phyloP scores from a whole-genome alignment of 2,113 vertebrate species.

The Erythrocebus patas region DNA sequence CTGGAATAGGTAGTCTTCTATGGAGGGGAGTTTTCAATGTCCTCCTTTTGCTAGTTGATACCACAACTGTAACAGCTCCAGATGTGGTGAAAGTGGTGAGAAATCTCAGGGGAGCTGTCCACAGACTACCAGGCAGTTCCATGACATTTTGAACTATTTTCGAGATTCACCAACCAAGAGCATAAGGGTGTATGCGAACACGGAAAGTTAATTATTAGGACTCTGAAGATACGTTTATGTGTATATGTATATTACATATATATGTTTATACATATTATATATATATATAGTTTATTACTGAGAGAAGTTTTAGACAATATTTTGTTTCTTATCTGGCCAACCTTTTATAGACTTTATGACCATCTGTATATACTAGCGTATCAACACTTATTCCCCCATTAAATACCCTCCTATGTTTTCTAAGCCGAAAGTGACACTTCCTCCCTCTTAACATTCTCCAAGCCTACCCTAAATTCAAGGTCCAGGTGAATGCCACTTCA shows the following conservation, averaged over 20 bases:
- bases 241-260: too few species aligned
- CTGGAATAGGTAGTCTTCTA: neutral
- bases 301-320: neutral
- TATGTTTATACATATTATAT: neutral
- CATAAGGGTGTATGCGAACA: neutral
- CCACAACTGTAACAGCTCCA: neutral
- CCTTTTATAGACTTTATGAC: neutral
- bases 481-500: neutral
- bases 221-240: neutral
- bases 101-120: neutral
- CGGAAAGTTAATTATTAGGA: neutral
- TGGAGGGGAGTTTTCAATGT: neutral
- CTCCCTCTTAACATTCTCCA: neutral
- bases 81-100: neutral
- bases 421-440: neutral
- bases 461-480: neutral
- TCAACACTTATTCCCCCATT: neutral
- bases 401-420: neutral
- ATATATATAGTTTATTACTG: neutral
- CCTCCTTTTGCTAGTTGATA: neutral
- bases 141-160: neutral
- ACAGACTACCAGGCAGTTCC: neutral
- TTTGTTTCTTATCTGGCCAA: neutral
- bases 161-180: neutral
- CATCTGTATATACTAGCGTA: neutral